A percentile compares a stretch with the other conserved stretches of the same genome.
phyloP scores from a whole-genome alignment of 2,797 vertebrate species.

The Heteromormyrus szaboi region DNA sequence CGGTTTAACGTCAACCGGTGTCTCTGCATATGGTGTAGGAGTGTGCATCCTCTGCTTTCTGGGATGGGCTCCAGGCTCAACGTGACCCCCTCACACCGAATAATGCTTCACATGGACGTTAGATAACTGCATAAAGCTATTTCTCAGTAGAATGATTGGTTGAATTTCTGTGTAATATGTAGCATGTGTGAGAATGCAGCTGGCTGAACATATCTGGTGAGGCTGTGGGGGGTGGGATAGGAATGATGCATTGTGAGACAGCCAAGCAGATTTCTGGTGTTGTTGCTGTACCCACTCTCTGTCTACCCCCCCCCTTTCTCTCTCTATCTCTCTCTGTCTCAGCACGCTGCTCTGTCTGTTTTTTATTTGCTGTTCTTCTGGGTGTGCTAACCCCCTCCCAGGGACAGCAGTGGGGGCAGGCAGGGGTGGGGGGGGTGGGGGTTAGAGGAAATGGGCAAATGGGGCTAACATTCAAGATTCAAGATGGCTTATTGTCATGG shows the following conservation, averaged over 20 bases:
- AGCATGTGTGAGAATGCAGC: not conserved
- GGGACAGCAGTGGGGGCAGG: not conserved
- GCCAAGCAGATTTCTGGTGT: not conserved
- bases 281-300: not conserved
- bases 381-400: not conserved
- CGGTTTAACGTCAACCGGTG: not conserved
- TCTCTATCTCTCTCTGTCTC: not conserved
- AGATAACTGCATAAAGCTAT: not conserved
- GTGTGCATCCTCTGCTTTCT: not conserved
- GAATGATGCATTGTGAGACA: not conserved
- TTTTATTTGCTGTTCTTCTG: slow-evolving; percentile 10
- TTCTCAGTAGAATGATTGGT: not conserved
- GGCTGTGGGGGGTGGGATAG: not conserved
- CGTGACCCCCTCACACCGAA: not conserved
- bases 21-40: not conserved
- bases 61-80: not conserved
- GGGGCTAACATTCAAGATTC: not conserved
- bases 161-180: not conserved
- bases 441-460: not conserved
- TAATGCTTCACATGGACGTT: not conserved
- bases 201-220: not conserved
- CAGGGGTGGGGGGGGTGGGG: not conserved
- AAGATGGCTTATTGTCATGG: not conserved
- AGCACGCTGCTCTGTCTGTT: not conserved
- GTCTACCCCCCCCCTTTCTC: not conserved